phyloP scores from a whole-genome alignment of 2,888 invertebrate genomes.

The Sceliomorpha sp. region DNA sequence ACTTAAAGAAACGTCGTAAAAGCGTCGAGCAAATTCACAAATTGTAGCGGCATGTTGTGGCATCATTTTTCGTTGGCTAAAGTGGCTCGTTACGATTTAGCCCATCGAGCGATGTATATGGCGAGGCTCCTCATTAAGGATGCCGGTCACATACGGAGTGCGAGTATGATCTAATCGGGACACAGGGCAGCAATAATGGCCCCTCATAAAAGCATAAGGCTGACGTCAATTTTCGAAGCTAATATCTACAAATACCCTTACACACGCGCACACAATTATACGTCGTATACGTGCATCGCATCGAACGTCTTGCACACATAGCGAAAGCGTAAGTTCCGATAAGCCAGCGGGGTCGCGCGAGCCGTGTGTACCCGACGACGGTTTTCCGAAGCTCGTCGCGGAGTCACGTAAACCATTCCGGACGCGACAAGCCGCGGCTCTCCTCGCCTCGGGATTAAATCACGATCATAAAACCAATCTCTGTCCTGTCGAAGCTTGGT shows the following conservation, averaged over 20 bases:
- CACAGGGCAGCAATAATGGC: constrained; percentile 62
- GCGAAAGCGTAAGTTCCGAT: constrained; percentile 31
- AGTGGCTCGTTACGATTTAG: constrained; percentile 32
- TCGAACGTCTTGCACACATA: constrained; percentile 21
- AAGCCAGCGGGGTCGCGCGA: constrained; percentile 13
- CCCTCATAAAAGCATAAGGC: constrained; percentile 49
- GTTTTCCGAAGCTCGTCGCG: constrained; percentile 30
- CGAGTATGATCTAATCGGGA: constrained; percentile 66
- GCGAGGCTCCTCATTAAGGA: constrained; percentile 36
- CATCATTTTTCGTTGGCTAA: constrained; percentile 21
- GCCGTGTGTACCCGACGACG: constrained; percentile 11
- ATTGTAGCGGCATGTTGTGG: constrained; percentile 15
- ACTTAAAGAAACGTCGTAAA: constrained; percentile 15
- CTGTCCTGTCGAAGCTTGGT: constrained; percentile 56
- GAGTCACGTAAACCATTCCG: constrained; percentile 52
- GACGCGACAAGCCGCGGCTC: constrained; percentile 34
- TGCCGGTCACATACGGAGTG: constrained; percentile 30
- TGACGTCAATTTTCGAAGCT: constrained; percentile 34
- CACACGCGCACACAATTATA: background rate
- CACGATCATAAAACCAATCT: constrained; percentile 57
- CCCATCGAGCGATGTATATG: constrained; percentile 10
- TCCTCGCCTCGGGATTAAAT: constrained; percentile 44
- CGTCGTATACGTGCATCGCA: too few species aligned
- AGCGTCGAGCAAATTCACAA: constrained; percentile 6
- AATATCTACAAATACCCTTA: constrained; percentile 13